phyloP scores from a whole-genome alignment of 2,888 invertebrate species.

The Brenthis ino region DNA sequence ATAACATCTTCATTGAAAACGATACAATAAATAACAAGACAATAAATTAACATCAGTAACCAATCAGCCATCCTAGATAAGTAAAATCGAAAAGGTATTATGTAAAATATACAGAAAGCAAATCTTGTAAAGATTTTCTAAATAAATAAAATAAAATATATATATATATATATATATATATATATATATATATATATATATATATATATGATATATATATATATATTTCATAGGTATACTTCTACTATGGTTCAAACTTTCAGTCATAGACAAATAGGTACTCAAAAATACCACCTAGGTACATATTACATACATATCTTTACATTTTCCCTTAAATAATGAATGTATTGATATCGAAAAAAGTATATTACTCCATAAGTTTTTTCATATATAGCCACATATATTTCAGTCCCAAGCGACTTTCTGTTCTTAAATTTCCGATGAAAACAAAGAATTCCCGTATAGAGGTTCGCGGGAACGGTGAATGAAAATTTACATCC shows the following conservation, averaged over 20 bases:
- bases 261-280: background rate
- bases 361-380: conserved; percentile 35
- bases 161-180: no score
- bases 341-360: conserved; percentile 2
- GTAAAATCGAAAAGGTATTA: no score
- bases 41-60: no score
- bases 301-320: background rate
- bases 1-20: background rate
- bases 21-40: background rate
- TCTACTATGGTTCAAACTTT: no score
- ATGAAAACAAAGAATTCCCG: conserved; percentile 78
- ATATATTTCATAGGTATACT: no score
- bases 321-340: background rate
- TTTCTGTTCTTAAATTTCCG: conserved; percentile 74
- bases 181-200: no score
- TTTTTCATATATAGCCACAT: conserved; percentile 43
- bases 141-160: no score
- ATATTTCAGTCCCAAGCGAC: conserved; percentile 55
- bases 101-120: no score
- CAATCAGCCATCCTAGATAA: no score
- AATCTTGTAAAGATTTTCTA: no score
- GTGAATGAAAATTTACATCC: conserved; percentile 79
- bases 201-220: no score
- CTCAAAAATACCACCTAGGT: background rate
- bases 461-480: conserved; percentile 68